A percentile compares a stretch with the other conserved stretches of the same genome.
Conservation (phyloP, 2,888 invertebrate species). For the Nomada flava region DNA sequence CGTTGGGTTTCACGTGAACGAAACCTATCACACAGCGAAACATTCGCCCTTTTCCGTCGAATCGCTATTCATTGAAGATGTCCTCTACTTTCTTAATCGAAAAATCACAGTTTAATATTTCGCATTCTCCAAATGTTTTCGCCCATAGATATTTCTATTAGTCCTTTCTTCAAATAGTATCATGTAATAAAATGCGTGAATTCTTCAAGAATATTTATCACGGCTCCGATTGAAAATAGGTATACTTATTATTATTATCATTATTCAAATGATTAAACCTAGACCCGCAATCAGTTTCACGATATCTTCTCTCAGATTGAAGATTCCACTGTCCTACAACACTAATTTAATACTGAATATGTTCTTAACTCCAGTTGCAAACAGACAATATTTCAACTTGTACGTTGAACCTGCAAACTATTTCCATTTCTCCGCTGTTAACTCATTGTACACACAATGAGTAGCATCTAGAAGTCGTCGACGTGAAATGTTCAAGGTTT, state of each 20-base stretch:
- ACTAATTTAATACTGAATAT: background rate
- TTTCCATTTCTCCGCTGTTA: background rate
- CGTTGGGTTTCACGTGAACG: background rate
- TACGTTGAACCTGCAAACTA: constrained; percentile 14
- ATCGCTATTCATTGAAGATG: background rate
- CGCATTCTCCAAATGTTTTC: too few species aligned
- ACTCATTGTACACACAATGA: background rate
- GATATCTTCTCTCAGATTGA: too few species aligned
- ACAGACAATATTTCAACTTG: background rate
- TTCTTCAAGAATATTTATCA: too few species aligned
- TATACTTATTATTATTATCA: too few species aligned
- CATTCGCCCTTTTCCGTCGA: background rate
- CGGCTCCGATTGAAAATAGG: too few species aligned
- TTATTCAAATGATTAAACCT: too few species aligned
- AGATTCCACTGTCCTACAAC: background rate
- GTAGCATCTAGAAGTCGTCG: background rate
- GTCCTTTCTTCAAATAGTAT: too few species aligned
- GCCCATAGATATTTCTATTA: too few species aligned
- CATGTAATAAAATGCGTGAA: too few species aligned
- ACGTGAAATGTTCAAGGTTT: background rate
- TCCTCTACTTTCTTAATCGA: background rate
- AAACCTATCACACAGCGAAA: background rate
- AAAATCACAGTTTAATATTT: background rate
- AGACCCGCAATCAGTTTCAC: too few species aligned
- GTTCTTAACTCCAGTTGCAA: background rate